Percentiles rank a stretch among this genome's conserved stretches.
Conservation (phyloP, 2,797 vertebrate species). For the Sitta carolinensis region DNA sequence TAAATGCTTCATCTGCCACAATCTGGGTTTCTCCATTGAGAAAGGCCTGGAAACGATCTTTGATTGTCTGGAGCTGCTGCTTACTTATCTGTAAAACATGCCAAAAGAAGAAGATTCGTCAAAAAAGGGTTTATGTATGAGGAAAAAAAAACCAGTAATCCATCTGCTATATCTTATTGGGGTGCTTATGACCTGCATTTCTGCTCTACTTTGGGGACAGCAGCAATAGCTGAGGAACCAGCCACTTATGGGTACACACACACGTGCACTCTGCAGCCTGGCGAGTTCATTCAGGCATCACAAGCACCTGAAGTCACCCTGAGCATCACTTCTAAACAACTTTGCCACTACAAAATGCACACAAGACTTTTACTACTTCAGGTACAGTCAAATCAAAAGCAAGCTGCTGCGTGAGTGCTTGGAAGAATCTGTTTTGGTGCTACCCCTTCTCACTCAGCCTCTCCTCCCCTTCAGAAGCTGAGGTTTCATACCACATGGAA, state of each 20-base stretch:
- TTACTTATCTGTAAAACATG: slow-evolving; percentile 89
- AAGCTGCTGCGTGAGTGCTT: neutral
- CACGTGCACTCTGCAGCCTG: neutral
- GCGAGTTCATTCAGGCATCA: neutral
- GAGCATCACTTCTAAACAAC: neutral
- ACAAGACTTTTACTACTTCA: neutral
- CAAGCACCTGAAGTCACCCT: neutral
- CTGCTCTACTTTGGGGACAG: neutral
- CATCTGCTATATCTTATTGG: neutral
- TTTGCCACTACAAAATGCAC: neutral
- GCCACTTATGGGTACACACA: accelerated
- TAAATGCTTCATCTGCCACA: slow-evolving; percentile 97
- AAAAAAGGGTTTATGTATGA: neutral
- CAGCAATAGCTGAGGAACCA: neutral
- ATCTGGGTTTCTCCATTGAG: slow-evolving; percentile 96
- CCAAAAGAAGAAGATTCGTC: neutral
- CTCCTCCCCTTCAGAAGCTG: neutral
- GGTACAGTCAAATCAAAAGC: neutral
- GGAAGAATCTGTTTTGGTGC: neutral
- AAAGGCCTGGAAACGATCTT: slow-evolving; percentile 96
- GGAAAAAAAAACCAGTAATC: neutral
- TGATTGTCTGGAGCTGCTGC: slow-evolving; percentile 93
- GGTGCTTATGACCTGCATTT: neutral
- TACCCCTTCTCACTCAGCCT: neutral
- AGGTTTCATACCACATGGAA: neutral